Conservation (phyloP, 2,888 invertebrate genomes). For the Cenopis cana region DNA sequence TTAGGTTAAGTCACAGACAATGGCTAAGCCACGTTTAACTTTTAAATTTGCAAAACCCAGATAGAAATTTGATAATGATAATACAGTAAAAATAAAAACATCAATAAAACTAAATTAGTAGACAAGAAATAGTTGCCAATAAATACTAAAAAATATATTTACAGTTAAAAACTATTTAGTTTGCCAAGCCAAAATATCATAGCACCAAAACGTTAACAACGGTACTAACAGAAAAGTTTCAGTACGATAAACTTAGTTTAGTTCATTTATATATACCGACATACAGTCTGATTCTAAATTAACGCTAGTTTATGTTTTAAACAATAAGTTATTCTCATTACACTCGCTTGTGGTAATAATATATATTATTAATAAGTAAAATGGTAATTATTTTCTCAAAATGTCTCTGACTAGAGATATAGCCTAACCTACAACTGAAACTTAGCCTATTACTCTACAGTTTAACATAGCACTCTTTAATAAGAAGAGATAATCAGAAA, state of each 20-base stretch:
- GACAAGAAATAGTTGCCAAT: constrained; percentile 75
- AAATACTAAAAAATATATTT: constrained; percentile 72
- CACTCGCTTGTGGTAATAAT: constrained; percentile 75
- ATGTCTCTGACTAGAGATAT: constrained; percentile 84
- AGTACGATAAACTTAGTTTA: constrained; percentile 50
- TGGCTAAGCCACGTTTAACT: constrained; percentile 68
- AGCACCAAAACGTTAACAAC: constrained; percentile 80
- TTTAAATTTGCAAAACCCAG: constrained; percentile 47
- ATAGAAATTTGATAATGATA: constrained; percentile 47
- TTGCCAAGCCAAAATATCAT: constrained; percentile 82
- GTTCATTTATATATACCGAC: constrained; percentile 56
- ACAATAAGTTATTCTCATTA: constrained; percentile 78
- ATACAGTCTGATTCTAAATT: constrained; percentile 70
- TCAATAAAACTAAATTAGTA: constrained; percentile 57
- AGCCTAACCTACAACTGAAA: constrained; percentile 76
- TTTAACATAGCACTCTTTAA: constrained; percentile 80
- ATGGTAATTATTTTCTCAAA: constrained; percentile 80
- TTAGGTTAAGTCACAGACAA: constrained; percentile 54
- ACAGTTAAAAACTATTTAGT: constrained; percentile 76
- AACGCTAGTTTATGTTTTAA: constrained; percentile 64
- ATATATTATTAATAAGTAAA: constrained; percentile 74
- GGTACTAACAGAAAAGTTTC: constrained; percentile 83
- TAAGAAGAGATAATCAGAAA: constrained; percentile 66
- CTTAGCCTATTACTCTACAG: constrained; percentile 69
- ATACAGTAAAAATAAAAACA: constrained; percentile 52